A percentile compares a stretch with the other conserved stretches of the same genome.
Evolutionary conservation across 2,113 vertebrate genomes (phyloP).

Genomic region (Cynoglossus semilaevis): DNA sequence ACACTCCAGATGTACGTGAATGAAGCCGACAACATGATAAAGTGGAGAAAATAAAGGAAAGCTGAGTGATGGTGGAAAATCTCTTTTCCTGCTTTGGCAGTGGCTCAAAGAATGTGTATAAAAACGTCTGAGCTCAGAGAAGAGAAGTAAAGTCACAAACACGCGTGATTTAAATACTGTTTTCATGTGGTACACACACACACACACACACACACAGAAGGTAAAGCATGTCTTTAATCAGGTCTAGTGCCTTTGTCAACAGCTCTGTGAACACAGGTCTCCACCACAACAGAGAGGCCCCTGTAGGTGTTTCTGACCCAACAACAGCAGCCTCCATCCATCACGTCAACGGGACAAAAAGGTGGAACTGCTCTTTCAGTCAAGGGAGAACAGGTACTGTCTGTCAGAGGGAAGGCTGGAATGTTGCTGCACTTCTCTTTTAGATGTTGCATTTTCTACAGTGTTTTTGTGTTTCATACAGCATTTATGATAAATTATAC

Average conservation of each 20-base stretch:
- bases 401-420: background rate
- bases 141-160: background rate
- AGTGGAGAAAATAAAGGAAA: conserved; percentile 55
- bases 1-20: conserved; percentile 29
- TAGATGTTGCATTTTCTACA: background rate
- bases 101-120: conserved; percentile 56
- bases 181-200: background rate
- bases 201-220: conserved; percentile 19
- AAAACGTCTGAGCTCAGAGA: background rate
- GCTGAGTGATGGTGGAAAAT: conserved; percentile 50
- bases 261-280: conserved; percentile 36
- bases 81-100: conserved; percentile 58
- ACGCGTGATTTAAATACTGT: too few relatives aligned
- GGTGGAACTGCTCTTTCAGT: conserved; percentile 32
- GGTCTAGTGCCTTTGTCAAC: conserved; percentile 55
- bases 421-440: conserved; percentile 1
- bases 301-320: conserved; percentile 41
- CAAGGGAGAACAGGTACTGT: conserved; percentile 13
- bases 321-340: conserved; percentile 53
- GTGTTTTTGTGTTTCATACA: background rate
- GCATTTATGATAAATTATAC: conserved; percentile 22
- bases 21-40: conserved; percentile 50
- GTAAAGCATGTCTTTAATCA: conserved; percentile 58
- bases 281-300: conserved; percentile 36
- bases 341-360: conserved; percentile 46